Evolutionary conservation across 2,113 vertebrate species (phyloP).

Genomic region (Tragelaphus buxtoni): DNA sequence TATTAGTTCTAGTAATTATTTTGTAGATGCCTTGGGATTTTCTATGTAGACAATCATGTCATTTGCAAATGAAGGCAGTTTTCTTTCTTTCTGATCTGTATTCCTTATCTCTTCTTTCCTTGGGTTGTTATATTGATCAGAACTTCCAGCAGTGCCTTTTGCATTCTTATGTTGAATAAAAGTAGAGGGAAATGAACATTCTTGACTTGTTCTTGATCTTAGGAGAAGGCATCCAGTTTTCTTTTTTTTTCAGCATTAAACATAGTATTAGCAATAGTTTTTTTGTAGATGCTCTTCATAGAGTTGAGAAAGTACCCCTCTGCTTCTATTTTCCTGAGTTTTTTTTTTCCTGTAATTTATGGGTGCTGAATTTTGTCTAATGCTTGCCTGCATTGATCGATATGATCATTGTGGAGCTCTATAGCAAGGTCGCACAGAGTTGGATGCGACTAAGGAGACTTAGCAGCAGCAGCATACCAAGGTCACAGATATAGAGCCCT

Average conservation of each 20-base stretch:
- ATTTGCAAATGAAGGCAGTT: not conserved
- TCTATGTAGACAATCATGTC: not conserved
- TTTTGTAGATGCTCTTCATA: not conserved
- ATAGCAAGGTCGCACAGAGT: not conserved
- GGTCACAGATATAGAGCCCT: not conserved
- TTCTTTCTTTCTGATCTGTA: not conserved
- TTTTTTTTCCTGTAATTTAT: not conserved
- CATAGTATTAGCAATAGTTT: not conserved
- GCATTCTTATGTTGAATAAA: not conserved
- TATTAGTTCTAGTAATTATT: not conserved
- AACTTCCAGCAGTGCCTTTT: not conserved
- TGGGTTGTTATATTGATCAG: not conserved
- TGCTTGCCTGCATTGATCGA: not conserved
- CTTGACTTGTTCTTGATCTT: not conserved
- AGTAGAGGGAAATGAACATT: not conserved
- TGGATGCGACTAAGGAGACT: accelerated
- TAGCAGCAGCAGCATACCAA: not conserved
- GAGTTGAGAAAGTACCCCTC: not conserved
- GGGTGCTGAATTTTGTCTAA: not conserved
- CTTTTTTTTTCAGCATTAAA: not conserved
- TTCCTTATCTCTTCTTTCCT: not conserved
- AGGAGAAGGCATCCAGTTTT: not conserved
- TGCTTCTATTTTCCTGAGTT: not conserved
- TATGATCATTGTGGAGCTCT: not conserved
- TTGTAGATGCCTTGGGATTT: not conserved